Base-by-base conservation (phyloP, 2,888 invertebrate species). In the Nomada hirtipes region DNA sequence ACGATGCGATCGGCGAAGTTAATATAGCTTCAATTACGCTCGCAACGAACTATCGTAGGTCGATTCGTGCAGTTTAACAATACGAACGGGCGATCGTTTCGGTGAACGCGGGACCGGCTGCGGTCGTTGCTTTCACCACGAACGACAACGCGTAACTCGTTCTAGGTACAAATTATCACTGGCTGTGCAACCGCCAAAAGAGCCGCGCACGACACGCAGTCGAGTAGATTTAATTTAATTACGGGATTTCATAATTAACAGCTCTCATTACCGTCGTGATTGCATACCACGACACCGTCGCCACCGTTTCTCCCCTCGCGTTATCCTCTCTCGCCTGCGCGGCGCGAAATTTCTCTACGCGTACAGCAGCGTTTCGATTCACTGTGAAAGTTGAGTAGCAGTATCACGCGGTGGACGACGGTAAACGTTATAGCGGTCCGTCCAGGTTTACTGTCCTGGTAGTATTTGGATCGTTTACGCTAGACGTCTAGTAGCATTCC, bases 211-310 rank as follows among this genome's bases (percentile, higher is more conserved):
- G 78, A 72, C 65, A 81, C 82, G 83, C 55, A 82, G 68, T 75
- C 85, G 83, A 83, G 79, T 85, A 70, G 80, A 69, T 87, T 88
- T 88, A 86, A 88, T 88, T 88, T 88, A 88, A 88, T 88, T 88
- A 88, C 84, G 82, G 88, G 84, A 84, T 88, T 87, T 86, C 84
- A 86, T 88, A 88, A 88, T 88, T 88, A 88, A 88, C 88, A 80
- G 78, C 76, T 86, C 88, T 88, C 88, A 84, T 88, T 88, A 86
- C 79, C 78, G 87, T 81, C 86, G 81, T 84, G 83, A 88, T 88
- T 86, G 86, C 86, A 57, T 68, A 53, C 75, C 64, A n/a, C 52
- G n/a, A 36, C 57, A n/a, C 23, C 70, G 63, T 26, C 53, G 18
- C 53, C 18, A 13, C 4, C 59, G 36, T 15, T 29, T 26, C 23